phyloP scores from a whole-genome alignment of 2,888 invertebrate species.

The Acutogordius australiensis region DNA sequence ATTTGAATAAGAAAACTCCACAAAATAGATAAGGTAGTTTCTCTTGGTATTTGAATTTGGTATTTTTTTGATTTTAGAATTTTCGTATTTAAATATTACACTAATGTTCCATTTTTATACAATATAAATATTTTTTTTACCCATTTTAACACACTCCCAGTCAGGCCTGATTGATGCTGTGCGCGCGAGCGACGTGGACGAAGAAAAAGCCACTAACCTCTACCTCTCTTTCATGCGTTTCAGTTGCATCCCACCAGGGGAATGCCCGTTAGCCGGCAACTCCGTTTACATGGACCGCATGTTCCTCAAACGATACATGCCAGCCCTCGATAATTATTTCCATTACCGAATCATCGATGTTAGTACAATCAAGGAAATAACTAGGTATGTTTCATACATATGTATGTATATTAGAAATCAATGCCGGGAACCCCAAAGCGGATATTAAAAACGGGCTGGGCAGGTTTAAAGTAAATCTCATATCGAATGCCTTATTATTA shows the following conservation, averaged over 20 bases:
- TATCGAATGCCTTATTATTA: too few relatives aligned
- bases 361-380: slow-evolving; percentile 53
- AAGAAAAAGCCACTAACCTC: slow-evolving; percentile 34
- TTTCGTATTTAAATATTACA: too few relatives aligned
- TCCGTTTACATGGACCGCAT: slow-evolving; percentile 52
- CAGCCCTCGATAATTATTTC: slow-evolving; percentile 40
- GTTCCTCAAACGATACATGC: slow-evolving; percentile 55
- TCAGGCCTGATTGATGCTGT: slow-evolving; percentile 48
- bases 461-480: too few relatives aligned
- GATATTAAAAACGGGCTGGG: too few relatives aligned
- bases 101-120: too few relatives aligned
- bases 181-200: slow-evolving; percentile 34
- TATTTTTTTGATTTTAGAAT: not conserved
- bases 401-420: too few relatives aligned
- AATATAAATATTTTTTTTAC: too few relatives aligned
- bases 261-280: slow-evolving; percentile 48
- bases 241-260: slow-evolving; percentile 15
- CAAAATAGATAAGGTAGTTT: too few relatives aligned
- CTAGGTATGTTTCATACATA: too few relatives aligned
- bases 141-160: slow-evolving; percentile 27
- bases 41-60: too few relatives aligned
- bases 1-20: too few relatives aligned
- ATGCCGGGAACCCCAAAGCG: too few relatives aligned
- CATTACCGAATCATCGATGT: slow-evolving; percentile 80
- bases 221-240: slow-evolving; percentile 6